Evolutionary conservation across 1,140 invertebrate genomes (phyloP).

Genomic region (Rhynchophorus ferrugineus): DNA sequence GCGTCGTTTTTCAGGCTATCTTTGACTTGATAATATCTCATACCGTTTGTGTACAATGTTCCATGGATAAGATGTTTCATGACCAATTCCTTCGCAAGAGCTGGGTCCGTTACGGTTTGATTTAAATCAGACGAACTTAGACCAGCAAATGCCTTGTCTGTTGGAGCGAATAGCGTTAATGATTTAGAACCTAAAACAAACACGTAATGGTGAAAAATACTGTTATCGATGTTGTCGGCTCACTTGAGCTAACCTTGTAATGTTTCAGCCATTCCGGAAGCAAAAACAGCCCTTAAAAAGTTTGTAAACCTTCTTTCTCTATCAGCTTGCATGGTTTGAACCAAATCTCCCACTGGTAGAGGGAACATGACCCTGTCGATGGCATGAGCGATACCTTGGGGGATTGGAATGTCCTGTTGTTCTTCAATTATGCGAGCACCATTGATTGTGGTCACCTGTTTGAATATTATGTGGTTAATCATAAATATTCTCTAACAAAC

Average conservation of each 20-base stretch:
- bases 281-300: slow-evolving; percentile 67
- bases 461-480: too few relatives aligned
- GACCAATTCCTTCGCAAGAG: slow-evolving; percentile 65
- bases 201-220: not conserved
- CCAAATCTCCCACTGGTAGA: slow-evolving; percentile 70
- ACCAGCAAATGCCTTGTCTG: slow-evolving; percentile 69
- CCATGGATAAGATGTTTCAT: slow-evolving; percentile 69
- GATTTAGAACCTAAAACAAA: slow-evolving; percentile 59
- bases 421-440: slow-evolving; percentile 69
- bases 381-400: slow-evolving; percentile 77
- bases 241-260: slow-evolving; percentile 52
- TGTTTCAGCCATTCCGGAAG: slow-evolving; percentile 64
- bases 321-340: slow-evolving; percentile 74
- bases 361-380: slow-evolving; percentile 84
- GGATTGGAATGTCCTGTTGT: slow-evolving; percentile 72
- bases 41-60: slow-evolving; percentile 71
- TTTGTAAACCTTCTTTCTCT: slow-evolving; percentile 68
- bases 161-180: slow-evolving; percentile 78
- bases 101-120: slow-evolving; percentile 50
- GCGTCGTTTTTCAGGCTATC: slow-evolving; percentile 61
- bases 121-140: slow-evolving; percentile 54
- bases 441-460: slow-evolving; percentile 73
- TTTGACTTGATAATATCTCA: slow-evolving; percentile 76
- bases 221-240: not conserved
- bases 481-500: too few relatives aligned